A percentile compares a stretch with the other conserved stretches of the same genome.
These are phyloP conservation scores for Andrena bucephala DNA, from an alignment of 2,888 invertebrate genomes.

Conservation along the genomic window DNA sequence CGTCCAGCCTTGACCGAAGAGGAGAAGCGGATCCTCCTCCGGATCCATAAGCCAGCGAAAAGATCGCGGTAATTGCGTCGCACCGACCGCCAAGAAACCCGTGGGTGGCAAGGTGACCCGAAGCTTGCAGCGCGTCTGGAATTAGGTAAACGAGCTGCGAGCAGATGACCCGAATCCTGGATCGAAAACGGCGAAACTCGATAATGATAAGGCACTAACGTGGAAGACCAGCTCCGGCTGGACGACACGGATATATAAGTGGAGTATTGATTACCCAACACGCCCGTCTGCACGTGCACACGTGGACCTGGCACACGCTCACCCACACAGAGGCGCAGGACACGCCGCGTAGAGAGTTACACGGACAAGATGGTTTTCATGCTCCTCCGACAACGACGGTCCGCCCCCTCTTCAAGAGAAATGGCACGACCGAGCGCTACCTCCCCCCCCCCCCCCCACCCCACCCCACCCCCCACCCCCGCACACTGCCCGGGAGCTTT, in stretches of 20 bases:
- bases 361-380: conserved; percentile 38
- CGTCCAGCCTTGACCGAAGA: conserved; percentile 2
- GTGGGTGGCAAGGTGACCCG: not conserved
- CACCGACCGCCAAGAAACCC: not conserved
- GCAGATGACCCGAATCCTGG: conserved; percentile 53
- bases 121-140: not conserved
- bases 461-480: rapidly evolving
- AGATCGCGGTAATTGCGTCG: too few species aligned
- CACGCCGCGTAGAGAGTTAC: conserved; percentile 1
- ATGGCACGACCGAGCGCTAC: not conserved
- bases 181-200: conserved; percentile 69
- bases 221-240: conserved; percentile 50
- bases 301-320: conserved; percentile 21
- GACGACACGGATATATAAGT: conserved; percentile 69
- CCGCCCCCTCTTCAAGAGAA: not conserved
- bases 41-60: not conserved
- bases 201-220: conserved; percentile 76
- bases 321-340: conserved; percentile 17
- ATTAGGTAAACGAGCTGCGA: conserved; percentile 48
- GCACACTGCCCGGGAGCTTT: not conserved
- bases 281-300: conserved; percentile 35
- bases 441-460: not conserved
- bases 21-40: not conserved
- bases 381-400: conserved; percentile 5
- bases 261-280: conserved; percentile 76